Conservation (phyloP, 2,797 vertebrate genomes). For the Poliocrania exsul region DNA sequence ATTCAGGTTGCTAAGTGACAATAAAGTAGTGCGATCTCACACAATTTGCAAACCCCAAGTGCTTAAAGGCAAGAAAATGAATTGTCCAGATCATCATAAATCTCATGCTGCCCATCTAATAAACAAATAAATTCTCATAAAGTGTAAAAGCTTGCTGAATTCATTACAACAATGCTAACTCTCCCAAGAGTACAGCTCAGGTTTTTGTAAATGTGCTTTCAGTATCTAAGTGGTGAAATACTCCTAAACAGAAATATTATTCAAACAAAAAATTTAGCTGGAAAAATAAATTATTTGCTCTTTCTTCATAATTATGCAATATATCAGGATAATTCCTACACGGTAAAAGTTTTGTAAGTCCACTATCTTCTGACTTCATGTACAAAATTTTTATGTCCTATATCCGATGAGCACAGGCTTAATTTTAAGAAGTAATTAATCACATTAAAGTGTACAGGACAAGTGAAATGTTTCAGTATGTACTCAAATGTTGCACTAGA, state of each 20-base stretch:
- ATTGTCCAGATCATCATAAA: background rate
- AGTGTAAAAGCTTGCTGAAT: slow-evolving; percentile 18
- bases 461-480: background rate
- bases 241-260: background rate
- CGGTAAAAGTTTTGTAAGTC: background rate
- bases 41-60: slow-evolving; percentile 13
- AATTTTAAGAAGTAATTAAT: slow-evolving; percentile 56
- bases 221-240: slow-evolving; percentile 6
- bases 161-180: slow-evolving; percentile 1
- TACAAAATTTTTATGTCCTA: background rate
- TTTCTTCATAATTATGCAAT: background rate
- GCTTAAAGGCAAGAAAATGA: slow-evolving; percentile 27
- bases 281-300: background rate
- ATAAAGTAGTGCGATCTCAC: background rate
- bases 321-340: slow-evolving; percentile 1
- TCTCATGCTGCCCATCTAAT: background rate
- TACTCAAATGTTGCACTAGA: slow-evolving; percentile 1
- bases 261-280: background rate
- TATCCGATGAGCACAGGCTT: background rate
- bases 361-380: background rate
- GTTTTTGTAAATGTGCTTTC: background rate
- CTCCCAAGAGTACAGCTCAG: background rate
- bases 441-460: background rate
- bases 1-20: slow-evolving; percentile 63
- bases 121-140: slow-evolving; percentile 44